Conservation (phyloP, 2,113 vertebrate species). For the Aptenodytes forsteri region DNA sequence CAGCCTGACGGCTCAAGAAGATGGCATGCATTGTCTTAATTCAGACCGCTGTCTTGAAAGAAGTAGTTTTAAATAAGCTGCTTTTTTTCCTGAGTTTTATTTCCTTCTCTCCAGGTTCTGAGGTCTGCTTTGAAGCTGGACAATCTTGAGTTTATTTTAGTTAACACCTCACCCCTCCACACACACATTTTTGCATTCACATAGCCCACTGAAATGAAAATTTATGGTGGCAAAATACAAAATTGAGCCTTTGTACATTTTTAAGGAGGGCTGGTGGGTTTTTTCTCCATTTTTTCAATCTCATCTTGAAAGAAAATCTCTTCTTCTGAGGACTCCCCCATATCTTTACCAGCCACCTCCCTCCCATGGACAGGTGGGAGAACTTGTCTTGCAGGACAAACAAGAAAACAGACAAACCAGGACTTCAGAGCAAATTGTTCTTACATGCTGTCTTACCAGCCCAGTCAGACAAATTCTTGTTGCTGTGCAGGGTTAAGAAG, state of each 20-base stretch:
- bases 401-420: not conserved
- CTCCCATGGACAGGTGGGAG: not conserved
- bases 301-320: not conserved
- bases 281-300: not conserved
- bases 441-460: not conserved
- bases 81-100: not conserved
- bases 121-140: not conserved
- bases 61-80: not conserved
- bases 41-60: not conserved
- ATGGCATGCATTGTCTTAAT: not conserved
- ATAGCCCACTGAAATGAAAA: not conserved
- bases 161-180: not conserved
- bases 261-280: rapidly evolving
- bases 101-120: not conserved
- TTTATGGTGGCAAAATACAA: not conserved
- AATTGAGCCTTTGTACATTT: not conserved
- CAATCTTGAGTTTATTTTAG: not conserved
- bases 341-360: not conserved
- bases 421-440: not conserved
- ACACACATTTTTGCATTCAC: not conserved
- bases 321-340: not conserved
- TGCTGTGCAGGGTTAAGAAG: not conserved
- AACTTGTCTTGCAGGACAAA: not conserved
- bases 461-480: not conserved
- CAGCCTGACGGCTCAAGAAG: not conserved